These are phyloP conservation scores for Taurulus bubalis DNA, from an alignment of 2,113 vertebrate species.

Conservation along the genomic window DNA sequence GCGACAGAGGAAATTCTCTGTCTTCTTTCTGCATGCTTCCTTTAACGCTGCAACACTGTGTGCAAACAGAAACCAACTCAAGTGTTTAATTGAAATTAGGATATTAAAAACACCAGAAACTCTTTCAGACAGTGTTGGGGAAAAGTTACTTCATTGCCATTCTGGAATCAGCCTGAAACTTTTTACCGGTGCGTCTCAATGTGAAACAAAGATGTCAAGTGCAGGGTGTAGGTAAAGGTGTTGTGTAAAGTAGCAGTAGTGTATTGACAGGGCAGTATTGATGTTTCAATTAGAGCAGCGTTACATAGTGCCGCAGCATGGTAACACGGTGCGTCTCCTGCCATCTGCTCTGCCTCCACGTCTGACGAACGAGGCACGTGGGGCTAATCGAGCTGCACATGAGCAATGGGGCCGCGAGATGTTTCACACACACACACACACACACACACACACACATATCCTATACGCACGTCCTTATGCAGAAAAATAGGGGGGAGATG, in stretches of 20 bases:
- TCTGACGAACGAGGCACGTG: conserved; percentile 84
- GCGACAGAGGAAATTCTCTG: conserved; percentile 40
- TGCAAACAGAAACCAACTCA: conserved; percentile 52
- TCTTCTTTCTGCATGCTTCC: conserved; percentile 46
- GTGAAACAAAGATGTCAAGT: conserved; percentile 32
- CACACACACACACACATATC: conserved; percentile 36
- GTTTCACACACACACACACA: conserved; percentile 52
- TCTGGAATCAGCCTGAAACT: conserved; percentile 37
- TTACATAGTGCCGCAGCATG: conserved; percentile 81
- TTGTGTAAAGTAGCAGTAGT: conserved; percentile 72
- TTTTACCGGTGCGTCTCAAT: conserved; percentile 8
- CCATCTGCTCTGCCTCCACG: conserved; percentile 84
- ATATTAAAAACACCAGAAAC: conserved; percentile 33
- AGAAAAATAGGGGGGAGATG: conserved; percentile 57
- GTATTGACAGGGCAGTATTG: conserved; percentile 83
- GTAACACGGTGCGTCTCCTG: conserved; percentile 82
- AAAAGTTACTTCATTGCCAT: conserved; percentile 14
- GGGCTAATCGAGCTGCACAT: conserved; percentile 85
- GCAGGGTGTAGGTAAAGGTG: conserved; percentile 61
- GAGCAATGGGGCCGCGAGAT: conserved; percentile 79
- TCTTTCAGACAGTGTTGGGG: not conserved
- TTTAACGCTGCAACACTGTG: conserved; percentile 9
- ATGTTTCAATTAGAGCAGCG: conserved; percentile 85
- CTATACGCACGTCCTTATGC: conserved; percentile 74
- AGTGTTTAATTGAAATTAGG: conserved; percentile 51